Conservation (phyloP, 1,140 invertebrate genomes). For the Drosophila kurseongensis region DNA sequence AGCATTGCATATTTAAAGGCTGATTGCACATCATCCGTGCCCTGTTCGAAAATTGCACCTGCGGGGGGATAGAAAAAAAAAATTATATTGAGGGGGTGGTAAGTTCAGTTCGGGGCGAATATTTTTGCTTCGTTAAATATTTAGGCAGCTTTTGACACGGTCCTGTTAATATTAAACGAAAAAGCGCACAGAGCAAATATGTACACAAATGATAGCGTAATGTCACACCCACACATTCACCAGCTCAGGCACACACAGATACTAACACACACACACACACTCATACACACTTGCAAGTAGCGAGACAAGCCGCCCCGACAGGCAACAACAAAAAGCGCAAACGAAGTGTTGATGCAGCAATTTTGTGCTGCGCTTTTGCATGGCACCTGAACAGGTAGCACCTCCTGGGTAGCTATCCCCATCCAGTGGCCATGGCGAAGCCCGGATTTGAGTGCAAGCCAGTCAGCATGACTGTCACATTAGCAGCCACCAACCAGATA, state of each 20-base stretch:
- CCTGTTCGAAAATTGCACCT: constrained; percentile 96
- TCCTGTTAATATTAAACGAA: constrained; percentile 80
- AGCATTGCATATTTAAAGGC: constrained; percentile 95
- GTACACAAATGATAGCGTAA: constrained; percentile 79
- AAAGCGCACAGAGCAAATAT: constrained; percentile 74
- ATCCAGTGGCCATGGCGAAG: constrained; percentile 28
- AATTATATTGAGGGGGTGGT: constrained; percentile 3
- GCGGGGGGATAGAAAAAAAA: constrained; percentile 43
- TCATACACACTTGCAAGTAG: constrained; percentile 7
- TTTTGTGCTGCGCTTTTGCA: constrained; percentile 76
- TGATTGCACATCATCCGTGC: constrained; percentile 94
- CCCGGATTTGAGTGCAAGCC: constrained; percentile 68
- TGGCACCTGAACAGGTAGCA: constrained; percentile 35
- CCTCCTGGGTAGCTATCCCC: constrained; percentile 5
- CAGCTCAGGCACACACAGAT: constrained; percentile 16
- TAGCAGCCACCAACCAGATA: constrained; percentile 60
- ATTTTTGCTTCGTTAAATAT: constrained; percentile 82
- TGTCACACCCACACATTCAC: constrained; percentile 29
- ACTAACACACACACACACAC: constrained; percentile 2
- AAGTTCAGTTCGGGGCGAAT: constrained; percentile 27
- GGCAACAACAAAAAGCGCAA: constrained; percentile 58
- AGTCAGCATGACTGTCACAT: constrained; percentile 82
- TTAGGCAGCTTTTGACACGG: constrained; percentile 79
- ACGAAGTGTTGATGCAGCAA: constrained; percentile 81
- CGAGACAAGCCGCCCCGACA: constrained; percentile 26